Evolutionary conservation across 1,140 invertebrate species (phyloP).

Genomic region (Orius insidiosus): DNA sequence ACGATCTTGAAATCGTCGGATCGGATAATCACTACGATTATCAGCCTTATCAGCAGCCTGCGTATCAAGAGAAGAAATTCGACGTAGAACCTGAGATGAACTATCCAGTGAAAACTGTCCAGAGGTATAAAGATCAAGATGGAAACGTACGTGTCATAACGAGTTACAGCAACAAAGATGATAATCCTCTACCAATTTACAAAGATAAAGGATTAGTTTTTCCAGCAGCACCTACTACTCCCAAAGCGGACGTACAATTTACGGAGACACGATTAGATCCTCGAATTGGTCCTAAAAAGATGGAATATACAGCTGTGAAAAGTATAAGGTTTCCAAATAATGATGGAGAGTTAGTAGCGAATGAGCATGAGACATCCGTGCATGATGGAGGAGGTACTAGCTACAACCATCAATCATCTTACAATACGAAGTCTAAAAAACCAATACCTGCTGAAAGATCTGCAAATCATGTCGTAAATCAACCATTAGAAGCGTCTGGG

Average conservation of each 20-base stretch:
- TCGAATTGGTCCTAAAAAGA: slow-evolving; percentile 2
- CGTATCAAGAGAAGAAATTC: no score
- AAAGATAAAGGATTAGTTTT: neutral
- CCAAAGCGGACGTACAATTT: neutral
- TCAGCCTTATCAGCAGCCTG: neutral
- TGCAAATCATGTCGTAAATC: neutral
- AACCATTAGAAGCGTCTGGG: slow-evolving; percentile 2
- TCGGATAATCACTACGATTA: slow-evolving; percentile 5
- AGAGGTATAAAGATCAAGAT: slow-evolving; percentile 10
- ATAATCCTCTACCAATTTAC: slow-evolving; percentile 9
- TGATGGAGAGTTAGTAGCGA: neutral
- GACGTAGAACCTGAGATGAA: slow-evolving; percentile 1
- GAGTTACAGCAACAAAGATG: slow-evolving; percentile 11
- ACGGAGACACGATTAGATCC: neutral
- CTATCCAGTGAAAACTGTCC: slow-evolving; percentile 12
- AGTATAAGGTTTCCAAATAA: slow-evolving; percentile 8
- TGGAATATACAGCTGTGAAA: slow-evolving; percentile 2
- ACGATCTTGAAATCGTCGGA: slow-evolving; percentile 6
- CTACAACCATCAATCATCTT: slow-evolving; percentile 9
- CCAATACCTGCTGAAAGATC: neutral
- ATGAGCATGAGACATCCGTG: slow-evolving; percentile 6
- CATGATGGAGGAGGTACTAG: slow-evolving; percentile 7
- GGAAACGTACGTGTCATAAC: slow-evolving; percentile 13
- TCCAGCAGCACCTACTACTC: neutral
- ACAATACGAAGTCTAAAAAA: slow-evolving; percentile 9